Evolutionary conservation across 1,140 invertebrate species (phyloP).

Genomic region (Hormaphis cornu): DNA sequence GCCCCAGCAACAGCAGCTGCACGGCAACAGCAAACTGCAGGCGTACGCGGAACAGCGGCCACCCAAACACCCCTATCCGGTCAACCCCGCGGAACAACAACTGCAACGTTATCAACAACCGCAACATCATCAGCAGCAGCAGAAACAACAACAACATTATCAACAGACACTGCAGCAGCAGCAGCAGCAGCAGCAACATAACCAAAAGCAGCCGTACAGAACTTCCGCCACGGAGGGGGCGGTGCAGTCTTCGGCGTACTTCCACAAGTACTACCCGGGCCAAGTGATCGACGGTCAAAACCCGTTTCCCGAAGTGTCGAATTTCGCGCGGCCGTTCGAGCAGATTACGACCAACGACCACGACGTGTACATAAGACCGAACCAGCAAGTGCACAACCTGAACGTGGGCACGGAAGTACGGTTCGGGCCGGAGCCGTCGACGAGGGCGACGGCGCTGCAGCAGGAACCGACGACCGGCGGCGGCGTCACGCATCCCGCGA

Average conservation of each 20-base stretch:
- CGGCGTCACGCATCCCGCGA: slow-evolving; percentile 4
- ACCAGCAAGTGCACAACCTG: slow-evolving; percentile 3
- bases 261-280: slow-evolving; percentile 11
- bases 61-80: not conserved
- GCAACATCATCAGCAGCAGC: not conserved
- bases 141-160: not conserved
- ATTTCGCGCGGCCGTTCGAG: slow-evolving; percentile 7
- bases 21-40: not conserved
- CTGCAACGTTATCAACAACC: too few species aligned
- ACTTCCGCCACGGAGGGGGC: not conserved
- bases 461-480: not conserved
- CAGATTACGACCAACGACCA: not conserved
- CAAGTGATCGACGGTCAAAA: slow-evolving; percentile 13
- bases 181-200: not conserved
- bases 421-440: not conserved
- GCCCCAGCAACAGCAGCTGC: too few species aligned
- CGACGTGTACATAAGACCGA: slow-evolving; percentile 9
- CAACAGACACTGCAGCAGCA: not conserved
- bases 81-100: not conserved
- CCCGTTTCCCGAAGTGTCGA: not conserved
- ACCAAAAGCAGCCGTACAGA: not conserved
- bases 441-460: not conserved
- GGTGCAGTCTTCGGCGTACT: not conserved
- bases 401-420: slow-evolving; percentile 8
- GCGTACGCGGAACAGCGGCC: slow-evolving; percentile 1